Base-by-base conservation (phyloP, 2,797 vertebrate species). In the Sebastes diaconus region DNA sequence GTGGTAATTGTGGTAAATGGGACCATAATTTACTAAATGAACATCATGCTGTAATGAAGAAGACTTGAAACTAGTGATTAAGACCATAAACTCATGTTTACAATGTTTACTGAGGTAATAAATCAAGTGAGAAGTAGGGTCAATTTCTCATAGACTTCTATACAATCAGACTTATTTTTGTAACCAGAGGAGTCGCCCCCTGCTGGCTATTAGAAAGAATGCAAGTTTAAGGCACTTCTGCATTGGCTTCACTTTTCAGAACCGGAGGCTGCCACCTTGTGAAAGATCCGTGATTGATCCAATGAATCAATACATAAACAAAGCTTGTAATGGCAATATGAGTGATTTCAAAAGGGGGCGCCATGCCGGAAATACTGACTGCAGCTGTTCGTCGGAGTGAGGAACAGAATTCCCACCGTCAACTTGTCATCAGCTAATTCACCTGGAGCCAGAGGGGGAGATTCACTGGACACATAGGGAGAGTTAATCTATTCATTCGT, bases 401-500 rank as follows among this genome's bases (percentile, higher is more conserved):
- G 84, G 77, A 80, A 63, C 73, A 72, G 69, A 90, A 90, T 91
- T 88, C 87, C 85, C 77, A 86, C 89, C 87, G 83, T 89, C 91
- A 92, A 91, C 88, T 87, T 92, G 93, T 94, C 95, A 93, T 92
- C 87, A 75, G 87, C 83, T 90, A 91, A 93, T 93, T 95, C 93
- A 93, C 91, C 91, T 90, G 87, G 75, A 94, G 85, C 89, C 92
- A 86, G 91, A 91, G 85, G 81, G 91, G 86, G 79, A 93, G 87
- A 92, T 90, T 92, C 85, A 83, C 83, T 86, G 84, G 89, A 94
- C 91, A 90, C 93, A 92, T 80, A 88, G 86, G 82, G 87, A 90
- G 90, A 90, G 84, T 92, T 94, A 91, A 94, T 94, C 90, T 93
- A 90, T 93, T 91, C 90, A 93, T 93, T 94, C 90, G 93, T 94